phyloP scores from a whole-genome alignment of 2,797 vertebrate species.

The Sebastes cheni region DNA sequence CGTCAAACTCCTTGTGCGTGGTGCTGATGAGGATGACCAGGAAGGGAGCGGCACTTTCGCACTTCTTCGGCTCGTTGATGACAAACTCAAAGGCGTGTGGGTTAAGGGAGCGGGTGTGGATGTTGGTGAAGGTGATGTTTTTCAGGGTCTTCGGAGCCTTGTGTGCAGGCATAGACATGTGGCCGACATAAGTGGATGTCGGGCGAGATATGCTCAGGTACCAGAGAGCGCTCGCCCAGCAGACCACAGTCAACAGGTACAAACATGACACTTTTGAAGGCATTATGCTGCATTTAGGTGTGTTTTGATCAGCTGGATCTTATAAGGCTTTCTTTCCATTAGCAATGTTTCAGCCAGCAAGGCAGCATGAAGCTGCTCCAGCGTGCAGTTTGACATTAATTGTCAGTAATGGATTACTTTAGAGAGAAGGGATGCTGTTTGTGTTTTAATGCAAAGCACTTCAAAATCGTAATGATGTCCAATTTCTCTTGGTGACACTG shows the following conservation, averaged over 20 bases:
- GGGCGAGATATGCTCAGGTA: constrained; percentile 94
- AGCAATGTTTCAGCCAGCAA: constrained; percentile 74
- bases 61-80: constrained; percentile 96
- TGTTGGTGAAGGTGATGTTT: constrained; percentile 93
- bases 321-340: constrained; percentile 79
- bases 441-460: constrained; percentile 58
- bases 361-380: constrained; percentile 86
- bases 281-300: constrained; percentile 90
- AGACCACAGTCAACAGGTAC: constrained; percentile 95
- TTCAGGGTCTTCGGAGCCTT: constrained; percentile 85
- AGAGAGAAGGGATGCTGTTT: constrained; percentile 65
- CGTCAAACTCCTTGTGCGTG: constrained; percentile 97
- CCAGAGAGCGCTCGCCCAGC: constrained; percentile 98
- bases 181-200: constrained; percentile 89
- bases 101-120: constrained; percentile 94
- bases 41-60: constrained; percentile 88
- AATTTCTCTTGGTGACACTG: constrained; percentile 55
- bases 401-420: constrained; percentile 76
- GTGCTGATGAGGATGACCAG: constrained; percentile 97
- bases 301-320: constrained; percentile 77
- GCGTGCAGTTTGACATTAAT: constrained; percentile 80
- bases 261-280: constrained; percentile 98
- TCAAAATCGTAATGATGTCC: constrained; percentile 44
- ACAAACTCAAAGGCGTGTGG: constrained; percentile 94
- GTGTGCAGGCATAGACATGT: constrained; percentile 85